Evolutionary conservation across 2,888 invertebrate species (phyloP), one percentile per base, ranked within the genome.

Genomic region (Eudasyphora cyanicolor): DNA sequence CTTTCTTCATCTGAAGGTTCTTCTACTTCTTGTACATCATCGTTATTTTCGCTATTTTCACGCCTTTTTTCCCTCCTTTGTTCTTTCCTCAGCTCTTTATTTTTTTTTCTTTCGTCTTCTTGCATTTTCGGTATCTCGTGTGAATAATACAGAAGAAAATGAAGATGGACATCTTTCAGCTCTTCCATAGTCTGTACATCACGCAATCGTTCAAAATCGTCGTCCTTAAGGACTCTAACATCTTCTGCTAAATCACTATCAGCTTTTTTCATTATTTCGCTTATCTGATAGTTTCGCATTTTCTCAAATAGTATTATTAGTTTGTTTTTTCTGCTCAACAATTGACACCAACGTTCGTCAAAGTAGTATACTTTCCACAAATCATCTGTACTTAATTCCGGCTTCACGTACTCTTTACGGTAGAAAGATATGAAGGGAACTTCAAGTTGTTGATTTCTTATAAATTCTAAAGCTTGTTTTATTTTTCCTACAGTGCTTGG

Each of bases 341-440:
- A 93, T 91, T 98, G 97, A 89, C 98, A 98, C 97, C 98, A 98
- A 93, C 97, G 97, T 74, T 97, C 98, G 91, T 99, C 99, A 91
- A 94, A 98, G 89, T 97, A 96, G 93, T 98, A 99, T n/a, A 99
- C 96, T 90, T 97, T 97, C 99, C 99, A 99, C 35, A 99, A 93
- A 90, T 99, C 99, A 88, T 97, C 97, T 74, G 98, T 97, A 87
- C 95, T 97, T 24, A 99, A 93, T 89, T 99, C 98, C 0, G 98
- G 98, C 88, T 97, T 96, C 0, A 99, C 98, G 88, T 98, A 98
- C 91, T 99, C 99, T 92, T 99, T 99, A 29, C 99, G 95, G 91
- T 99, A 99, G 92, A 98, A 99, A 0, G 98, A 98, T 88, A 99
- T 99, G 92, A 99, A 99, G 0, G 99, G 99, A 54, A 99, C 98